Percentiles rank a stretch among this genome's conserved stretches.
Evolutionary conservation across 92 coral and sea anemone genomes (phyloP).

Genomic region (Hydrozoanthus gracilis): DNA sequence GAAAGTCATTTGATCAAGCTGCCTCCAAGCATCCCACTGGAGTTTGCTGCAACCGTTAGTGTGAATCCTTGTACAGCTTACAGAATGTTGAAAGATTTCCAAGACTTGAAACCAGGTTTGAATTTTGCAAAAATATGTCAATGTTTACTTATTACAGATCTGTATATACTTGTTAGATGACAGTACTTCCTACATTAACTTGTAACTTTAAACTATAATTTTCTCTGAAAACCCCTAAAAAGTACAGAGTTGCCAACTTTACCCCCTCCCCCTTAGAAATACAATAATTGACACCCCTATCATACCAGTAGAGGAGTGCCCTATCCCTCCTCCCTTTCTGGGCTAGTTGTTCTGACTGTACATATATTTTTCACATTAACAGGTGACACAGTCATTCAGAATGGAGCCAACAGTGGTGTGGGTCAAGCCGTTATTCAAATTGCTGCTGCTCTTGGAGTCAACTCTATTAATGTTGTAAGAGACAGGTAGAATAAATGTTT

Average conservation of each 20-base stretch:
- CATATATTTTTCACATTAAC: neutral
- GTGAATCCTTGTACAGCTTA: slow-evolving; percentile 99
- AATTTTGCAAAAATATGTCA: too few species aligned
- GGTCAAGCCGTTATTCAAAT: slow-evolving; percentile 95
- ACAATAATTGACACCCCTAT: too few species aligned
- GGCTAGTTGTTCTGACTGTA: too few species aligned
- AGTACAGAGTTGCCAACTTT: too few species aligned
- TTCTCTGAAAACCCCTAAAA: too few species aligned
- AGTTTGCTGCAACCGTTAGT: slow-evolving; percentile 84
- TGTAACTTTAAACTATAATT: too few species aligned
- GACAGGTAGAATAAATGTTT: slow-evolving; percentile 65
- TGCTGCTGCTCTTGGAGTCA: slow-evolving; percentile 87
- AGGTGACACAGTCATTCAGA: slow-evolving; percentile 96
- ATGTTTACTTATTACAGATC: neutral
- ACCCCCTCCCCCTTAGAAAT: too few species aligned
- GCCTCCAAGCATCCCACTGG: slow-evolving; percentile 77
- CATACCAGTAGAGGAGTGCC: too few species aligned
- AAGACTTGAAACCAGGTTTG: slow-evolving; percentile 87
- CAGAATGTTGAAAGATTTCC: slow-evolving; percentile 94
- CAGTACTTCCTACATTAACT: neutral
- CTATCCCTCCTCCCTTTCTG: too few species aligned
- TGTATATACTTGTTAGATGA: neutral
- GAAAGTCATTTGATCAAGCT: slow-evolving; percentile 80
- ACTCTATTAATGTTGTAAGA: slow-evolving; percentile 86
- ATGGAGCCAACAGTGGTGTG: slow-evolving; percentile 98